These are phyloP conservation scores for Phrynocephalus forsythii DNA, from an alignment of 2,797 vertebrate genomes.

Conservation along the genomic window DNA sequence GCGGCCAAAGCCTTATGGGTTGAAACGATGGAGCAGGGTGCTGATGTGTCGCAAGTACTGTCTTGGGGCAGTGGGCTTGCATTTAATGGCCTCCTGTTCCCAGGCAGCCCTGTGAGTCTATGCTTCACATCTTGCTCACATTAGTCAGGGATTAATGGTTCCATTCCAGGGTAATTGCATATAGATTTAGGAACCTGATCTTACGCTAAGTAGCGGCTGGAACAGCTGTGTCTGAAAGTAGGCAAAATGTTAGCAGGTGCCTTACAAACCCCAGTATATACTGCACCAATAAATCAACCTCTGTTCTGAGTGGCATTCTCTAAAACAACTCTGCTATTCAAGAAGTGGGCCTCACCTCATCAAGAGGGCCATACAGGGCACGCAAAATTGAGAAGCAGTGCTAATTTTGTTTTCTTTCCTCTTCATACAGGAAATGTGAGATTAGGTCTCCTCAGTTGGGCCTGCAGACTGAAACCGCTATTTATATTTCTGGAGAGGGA, in stretches of 20 bases:
- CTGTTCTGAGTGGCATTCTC: slow-evolving; percentile 27
- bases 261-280: slow-evolving; percentile 33
- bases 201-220: slow-evolving; percentile 32
- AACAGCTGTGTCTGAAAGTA: slow-evolving; percentile 38
- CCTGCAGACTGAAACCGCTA: slow-evolving; percentile 17
- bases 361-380: slow-evolving; percentile 22
- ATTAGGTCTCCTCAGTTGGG: slow-evolving; percentile 32
- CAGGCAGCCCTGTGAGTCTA: neutral
- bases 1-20: neutral
- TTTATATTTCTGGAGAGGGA: slow-evolving; percentile 20
- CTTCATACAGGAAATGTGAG: slow-evolving; percentile 38
- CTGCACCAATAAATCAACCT: slow-evolving; percentile 24
- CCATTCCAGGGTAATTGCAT: slow-evolving; percentile 51
- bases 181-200: slow-evolving; percentile 52
- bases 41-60: slow-evolving; percentile 28
- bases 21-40: slow-evolving; percentile 6
- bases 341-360: slow-evolving; percentile 29
- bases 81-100: slow-evolving; percentile 25
- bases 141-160: slow-evolving; percentile 49
- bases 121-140: slow-evolving; percentile 40
- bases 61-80: slow-evolving; percentile 20
- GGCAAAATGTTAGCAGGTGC: slow-evolving; percentile 25
- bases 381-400: slow-evolving; percentile 14
- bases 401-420: slow-evolving; percentile 45
- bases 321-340: slow-evolving; percentile 45